Conservation (phyloP, 2,888 invertebrate species). For the Tyria jacobaeae region DNA sequence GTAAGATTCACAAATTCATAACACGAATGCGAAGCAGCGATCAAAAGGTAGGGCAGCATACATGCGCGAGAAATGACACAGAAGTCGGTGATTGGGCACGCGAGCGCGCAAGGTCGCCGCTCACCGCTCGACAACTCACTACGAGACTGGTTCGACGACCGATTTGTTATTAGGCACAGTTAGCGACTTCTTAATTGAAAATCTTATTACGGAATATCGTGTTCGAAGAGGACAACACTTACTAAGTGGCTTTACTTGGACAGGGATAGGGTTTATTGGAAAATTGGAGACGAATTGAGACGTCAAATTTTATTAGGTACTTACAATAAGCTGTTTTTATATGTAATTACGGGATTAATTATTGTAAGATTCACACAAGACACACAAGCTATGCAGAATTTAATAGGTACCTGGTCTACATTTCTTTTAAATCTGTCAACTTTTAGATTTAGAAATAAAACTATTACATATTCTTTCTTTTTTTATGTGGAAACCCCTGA, state of each 20-base stretch:
- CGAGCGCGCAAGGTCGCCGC: conserved; percentile 69
- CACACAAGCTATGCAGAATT: too few relatives aligned
- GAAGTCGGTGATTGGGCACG: conserved; percentile 59
- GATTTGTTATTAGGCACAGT: conserved; percentile 48
- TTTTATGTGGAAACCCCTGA: too few relatives aligned
- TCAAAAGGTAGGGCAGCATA: conserved; percentile 45
- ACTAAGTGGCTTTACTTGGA: not conserved
- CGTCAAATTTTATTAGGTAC: too few relatives aligned
- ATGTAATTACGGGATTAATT: too few relatives aligned
- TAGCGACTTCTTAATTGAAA: conserved; percentile 29
- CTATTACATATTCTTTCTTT: too few relatives aligned
- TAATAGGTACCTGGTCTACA: too few relatives aligned
- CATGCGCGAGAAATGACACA: conserved; percentile 61
- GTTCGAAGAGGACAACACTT: conserved; percentile 1
- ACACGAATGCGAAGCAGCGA: conserved; percentile 33
- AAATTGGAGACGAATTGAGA: not conserved
- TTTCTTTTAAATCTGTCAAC: too few relatives aligned
- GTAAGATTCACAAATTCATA: conserved; percentile 27
- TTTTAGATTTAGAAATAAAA: too few relatives aligned
- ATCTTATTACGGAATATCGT: conserved; percentile 6
- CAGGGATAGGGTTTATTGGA: not conserved
- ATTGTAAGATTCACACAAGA: too few relatives aligned
- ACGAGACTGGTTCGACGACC: conserved; percentile 71
- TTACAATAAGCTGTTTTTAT: too few relatives aligned
- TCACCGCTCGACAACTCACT: conserved; percentile 58